Evolutionary conservation across 2,888 invertebrate genomes (phyloP), one percentile per base, ranked within the genome.

Genomic region (Lacanobia oleracea): DNA sequence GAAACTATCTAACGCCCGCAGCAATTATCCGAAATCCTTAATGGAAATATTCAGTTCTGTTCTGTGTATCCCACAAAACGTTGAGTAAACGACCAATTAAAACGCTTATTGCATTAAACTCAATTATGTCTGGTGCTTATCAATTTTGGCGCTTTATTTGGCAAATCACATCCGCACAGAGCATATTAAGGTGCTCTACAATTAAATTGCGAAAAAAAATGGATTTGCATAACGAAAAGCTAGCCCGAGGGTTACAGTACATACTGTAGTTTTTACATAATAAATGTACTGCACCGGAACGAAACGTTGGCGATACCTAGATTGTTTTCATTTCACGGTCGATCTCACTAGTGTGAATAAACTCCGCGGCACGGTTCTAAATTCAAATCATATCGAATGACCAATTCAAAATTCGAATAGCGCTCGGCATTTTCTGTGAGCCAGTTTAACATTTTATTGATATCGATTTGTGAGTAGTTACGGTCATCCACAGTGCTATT

Each of bases 311-410:
- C 82, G 72, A 80, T 86, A 78, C 79, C 79, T 86, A 85, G 84
- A 87, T 85, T 86, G 86, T 88, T 89, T 88, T 86, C 85, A 87
- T 90, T 89, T 90, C 88, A 89, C 87, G 89, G 87, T 87, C 87
- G 86, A 89, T 91, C 90, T 86, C 82, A 88, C 87, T 88, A 88
- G 88, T 90, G 90, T 90, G 88, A 91, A 91, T 90, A 90, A 90
- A 91, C 89, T 89, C 86, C 63, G 71, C 76, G 83, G 81, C 84
- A 84, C 83, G 86, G 87, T 86, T 89, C 86, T 87, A 87, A 91
- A 91, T 90, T 91, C 87, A 89, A 91, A 89, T 90, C 86, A 87
- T 88, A 87, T 88, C 84, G 87, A 89, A 88, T 87, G 84, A 80
- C 81, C 84, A 88, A 90, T 90, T 88, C 83, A 83, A 87, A 88